A percentile compares a stretch with the other conserved stretches of the same genome.
Evolutionary conservation across 2,797 vertebrate species (phyloP).

Genomic region (Syncerus caffer): DNA sequence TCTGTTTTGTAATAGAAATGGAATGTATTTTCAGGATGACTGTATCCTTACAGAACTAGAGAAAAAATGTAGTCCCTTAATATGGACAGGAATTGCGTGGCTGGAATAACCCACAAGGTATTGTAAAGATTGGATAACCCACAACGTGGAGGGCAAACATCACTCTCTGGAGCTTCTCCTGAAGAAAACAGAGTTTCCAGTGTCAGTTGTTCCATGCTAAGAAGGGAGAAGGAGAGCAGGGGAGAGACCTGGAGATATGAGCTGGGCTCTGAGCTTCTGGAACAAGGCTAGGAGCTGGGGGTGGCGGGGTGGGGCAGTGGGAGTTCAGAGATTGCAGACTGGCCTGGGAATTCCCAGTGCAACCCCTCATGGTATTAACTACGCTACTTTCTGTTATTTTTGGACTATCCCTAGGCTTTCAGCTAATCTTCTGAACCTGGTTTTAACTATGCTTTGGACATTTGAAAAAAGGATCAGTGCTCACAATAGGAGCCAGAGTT

Average conservation of each 20-base stretch:
- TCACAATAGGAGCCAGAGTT: background rate
- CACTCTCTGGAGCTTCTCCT: background rate
- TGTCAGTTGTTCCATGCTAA: background rate
- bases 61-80: background rate
- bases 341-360: background rate
- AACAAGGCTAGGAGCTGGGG: background rate
- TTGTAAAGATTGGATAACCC: background rate
- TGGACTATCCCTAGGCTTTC: background rate
- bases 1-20: conserved; percentile 62
- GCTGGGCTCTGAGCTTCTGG: background rate
- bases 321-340: background rate
- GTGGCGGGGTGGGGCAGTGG: too few species aligned
- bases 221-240: background rate
- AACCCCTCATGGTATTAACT: background rate
- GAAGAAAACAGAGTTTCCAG: background rate
- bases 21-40: conserved; percentile 57
- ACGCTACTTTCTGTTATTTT: background rate
- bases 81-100: background rate
- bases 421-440: background rate
- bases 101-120: background rate
- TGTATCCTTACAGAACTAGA: conserved; percentile 33
- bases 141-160: background rate
- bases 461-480: background rate
- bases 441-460: background rate
- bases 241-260: background rate